Percentiles rank a stretch among this genome's conserved stretches.
These are phyloP conservation scores for Caenorhabditis sp. DNA, from an alignment of 2,888 invertebrate species.

Conservation along the genomic window DNA sequence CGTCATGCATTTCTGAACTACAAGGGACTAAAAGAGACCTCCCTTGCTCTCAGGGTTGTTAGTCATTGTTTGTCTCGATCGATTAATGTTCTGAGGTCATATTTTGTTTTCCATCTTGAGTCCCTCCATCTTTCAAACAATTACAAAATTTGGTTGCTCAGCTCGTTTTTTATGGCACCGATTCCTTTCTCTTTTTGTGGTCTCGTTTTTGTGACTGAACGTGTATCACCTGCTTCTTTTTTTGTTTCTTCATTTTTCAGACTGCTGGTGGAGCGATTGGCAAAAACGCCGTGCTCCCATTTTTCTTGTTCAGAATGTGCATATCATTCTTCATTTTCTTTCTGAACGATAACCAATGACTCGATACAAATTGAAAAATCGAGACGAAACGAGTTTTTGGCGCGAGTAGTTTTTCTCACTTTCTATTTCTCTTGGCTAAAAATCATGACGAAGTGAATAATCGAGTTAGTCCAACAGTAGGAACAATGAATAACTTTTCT, in stretches of 20 bases:
- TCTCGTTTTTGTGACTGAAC: not conserved
- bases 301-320: not conserved
- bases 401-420: not conserved
- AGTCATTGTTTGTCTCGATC: not conserved
- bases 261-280: not conserved
- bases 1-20: conserved; percentile 48
- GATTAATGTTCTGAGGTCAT: too few relatives aligned
- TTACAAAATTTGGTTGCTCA: not conserved
- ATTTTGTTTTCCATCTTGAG: not conserved
- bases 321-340: not conserved
- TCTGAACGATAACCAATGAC: not conserved
- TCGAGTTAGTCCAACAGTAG: too few relatives aligned
- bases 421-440: not conserved
- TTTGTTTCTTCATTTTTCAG: conserved; percentile 15
- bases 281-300: not conserved
- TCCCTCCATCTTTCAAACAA: not conserved
- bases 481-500: too few relatives aligned
- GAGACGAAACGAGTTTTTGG: conserved; percentile 10
- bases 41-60: not conserved
- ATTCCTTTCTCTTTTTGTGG: not conserved
- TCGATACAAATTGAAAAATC: conserved; percentile 2
- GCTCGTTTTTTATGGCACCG: not conserved
- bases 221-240: conserved; percentile 15
- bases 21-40: too few relatives aligned
- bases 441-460: not conserved